These are phyloP conservation scores for Paralichthys olivaceus DNA, from an alignment of 2,113 vertebrate genomes.

Conservation along the genomic window DNA sequence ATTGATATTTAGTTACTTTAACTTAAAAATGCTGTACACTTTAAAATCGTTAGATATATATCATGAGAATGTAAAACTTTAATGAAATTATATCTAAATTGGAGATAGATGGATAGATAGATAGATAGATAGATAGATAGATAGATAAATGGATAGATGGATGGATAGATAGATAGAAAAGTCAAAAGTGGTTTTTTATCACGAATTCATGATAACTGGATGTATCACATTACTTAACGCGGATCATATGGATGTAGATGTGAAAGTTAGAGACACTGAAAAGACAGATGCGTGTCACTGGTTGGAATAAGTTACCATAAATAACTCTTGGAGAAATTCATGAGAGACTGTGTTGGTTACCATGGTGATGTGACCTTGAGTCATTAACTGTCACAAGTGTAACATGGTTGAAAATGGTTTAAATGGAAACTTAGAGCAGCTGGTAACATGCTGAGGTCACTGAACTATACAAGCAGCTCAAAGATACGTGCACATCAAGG, in stretches of 20 bases:
- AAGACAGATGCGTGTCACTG: neutral
- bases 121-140: too few relatives aligned
- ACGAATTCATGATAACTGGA: too few relatives aligned
- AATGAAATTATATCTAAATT: too few relatives aligned
- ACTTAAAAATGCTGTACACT: too few relatives aligned
- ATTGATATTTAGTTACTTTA: too few relatives aligned
- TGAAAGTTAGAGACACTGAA: neutral
- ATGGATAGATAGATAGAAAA: too few relatives aligned
- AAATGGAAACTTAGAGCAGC: neutral
- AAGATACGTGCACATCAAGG: neutral
- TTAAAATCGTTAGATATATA: too few relatives aligned
- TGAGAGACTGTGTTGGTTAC: neutral
- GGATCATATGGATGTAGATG: neutral
- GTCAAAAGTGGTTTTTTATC: too few relatives aligned
- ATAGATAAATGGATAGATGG: too few relatives aligned
- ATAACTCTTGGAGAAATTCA: neutral
- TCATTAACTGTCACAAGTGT: neutral
- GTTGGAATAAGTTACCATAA: neutral
- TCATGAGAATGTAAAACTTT: too few relatives aligned
- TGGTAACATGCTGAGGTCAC: neutral
- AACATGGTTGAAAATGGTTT: neutral
- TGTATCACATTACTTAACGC: neutral
- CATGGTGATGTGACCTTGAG: neutral
- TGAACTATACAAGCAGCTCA: neutral
- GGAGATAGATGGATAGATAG: too few relatives aligned